These are phyloP conservation scores for Eumaeus atala DNA, from an alignment of 1,140 invertebrate species.

Conservation along the genomic window DNA sequence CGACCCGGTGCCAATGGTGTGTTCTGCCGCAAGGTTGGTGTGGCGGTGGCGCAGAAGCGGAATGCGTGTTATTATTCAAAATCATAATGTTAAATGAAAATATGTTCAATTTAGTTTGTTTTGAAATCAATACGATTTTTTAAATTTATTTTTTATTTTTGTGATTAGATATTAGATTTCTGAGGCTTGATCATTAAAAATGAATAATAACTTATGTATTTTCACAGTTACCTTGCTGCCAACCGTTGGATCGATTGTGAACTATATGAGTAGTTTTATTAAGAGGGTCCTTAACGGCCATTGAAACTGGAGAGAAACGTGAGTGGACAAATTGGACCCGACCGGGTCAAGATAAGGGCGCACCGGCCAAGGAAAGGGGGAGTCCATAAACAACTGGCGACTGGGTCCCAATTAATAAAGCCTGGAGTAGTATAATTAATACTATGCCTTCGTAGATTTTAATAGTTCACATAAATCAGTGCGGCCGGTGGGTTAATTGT, in stretches of 20 bases:
- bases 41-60: no score
- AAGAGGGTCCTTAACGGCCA: constrained; percentile 53
- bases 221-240: no score
- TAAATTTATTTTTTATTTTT: no score
- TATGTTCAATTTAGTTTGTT: no score
- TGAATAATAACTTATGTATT: no score
- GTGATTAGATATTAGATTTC: no score
- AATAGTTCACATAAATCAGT: constrained; percentile 71
- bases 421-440: constrained; percentile 70
- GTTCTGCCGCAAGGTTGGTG: no score
- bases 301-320: constrained; percentile 61
- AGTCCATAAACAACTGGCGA: constrained; percentile 66
- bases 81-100: no score
- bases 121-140: no score
- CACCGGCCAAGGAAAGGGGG: constrained; percentile 50
- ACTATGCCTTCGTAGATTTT: constrained; percentile 69
- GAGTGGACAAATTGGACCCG: constrained; percentile 63
- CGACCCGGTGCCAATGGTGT: no score
- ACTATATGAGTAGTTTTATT: constrained; percentile 33
- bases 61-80: no score
- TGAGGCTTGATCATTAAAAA: no score
- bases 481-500: constrained; percentile 64
- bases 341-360: constrained; percentile 59
- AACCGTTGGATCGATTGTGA: constrained; percentile 6
- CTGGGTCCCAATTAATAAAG: constrained; percentile 69